Conservation (phyloP, 2,113 vertebrate species). For the Onychostruthus taczanowskii region DNA sequence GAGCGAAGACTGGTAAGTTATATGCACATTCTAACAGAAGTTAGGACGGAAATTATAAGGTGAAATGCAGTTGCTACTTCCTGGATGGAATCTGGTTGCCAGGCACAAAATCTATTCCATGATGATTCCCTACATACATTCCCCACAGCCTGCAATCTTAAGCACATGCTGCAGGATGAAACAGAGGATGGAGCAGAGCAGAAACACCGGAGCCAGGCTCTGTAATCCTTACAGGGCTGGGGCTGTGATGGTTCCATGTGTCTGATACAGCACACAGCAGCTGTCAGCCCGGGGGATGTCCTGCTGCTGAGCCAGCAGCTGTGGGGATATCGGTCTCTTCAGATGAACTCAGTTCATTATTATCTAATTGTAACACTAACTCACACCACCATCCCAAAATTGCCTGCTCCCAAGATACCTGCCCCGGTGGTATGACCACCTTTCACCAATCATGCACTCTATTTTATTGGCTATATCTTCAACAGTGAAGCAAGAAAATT, state of each 20-base stretch:
- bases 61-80: not conserved
- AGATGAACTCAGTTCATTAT: not conserved
- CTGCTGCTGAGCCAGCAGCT: not conserved
- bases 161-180: not conserved
- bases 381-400: not conserved
- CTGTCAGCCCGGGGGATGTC: not conserved
- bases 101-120: not conserved
- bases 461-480: not conserved
- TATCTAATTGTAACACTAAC: not conserved
- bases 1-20: not conserved
- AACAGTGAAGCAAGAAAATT: fast-evolving
- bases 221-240: not conserved
- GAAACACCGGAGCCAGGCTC: not conserved
- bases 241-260: fast-evolving
- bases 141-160: not conserved
- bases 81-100: not conserved
- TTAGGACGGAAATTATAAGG: not conserved
- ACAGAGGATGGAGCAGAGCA: not conserved
- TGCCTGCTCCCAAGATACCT: not conserved
- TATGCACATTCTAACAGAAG: not conserved
- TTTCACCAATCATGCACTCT: not conserved
- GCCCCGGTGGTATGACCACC: too few relatives aligned
- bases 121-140: not conserved
- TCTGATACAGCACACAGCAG: not conserved
- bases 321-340: too few relatives aligned